Evolutionary conservation across 2,888 invertebrate genomes (phyloP).

Genomic region (Terebella lapidaria): DNA sequence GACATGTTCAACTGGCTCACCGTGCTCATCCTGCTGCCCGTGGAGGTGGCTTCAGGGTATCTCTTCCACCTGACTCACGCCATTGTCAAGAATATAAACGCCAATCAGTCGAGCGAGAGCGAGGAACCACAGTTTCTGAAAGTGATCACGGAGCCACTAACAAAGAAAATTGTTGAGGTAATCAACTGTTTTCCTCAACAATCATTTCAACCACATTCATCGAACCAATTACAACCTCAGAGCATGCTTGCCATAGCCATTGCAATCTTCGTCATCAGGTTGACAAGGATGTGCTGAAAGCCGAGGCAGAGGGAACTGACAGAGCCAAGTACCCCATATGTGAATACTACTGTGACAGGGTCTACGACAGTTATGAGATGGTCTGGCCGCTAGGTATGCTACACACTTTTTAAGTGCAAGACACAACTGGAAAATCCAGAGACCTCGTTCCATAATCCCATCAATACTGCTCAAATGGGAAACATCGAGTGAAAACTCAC

Average conservation of each 20-base stretch:
- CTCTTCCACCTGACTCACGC: not conserved
- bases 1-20: too few species aligned
- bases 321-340: conserved; percentile 18
- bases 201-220: too few species aligned
- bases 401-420: too few species aligned
- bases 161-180: conserved; percentile 49
- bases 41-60: not conserved
- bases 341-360: conserved; percentile 13
- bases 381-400: not conserved
- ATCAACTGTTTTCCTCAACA: too few species aligned
- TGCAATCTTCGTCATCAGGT: too few species aligned
- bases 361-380: not conserved
- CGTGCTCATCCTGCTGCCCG: too few species aligned
- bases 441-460: too few species aligned
- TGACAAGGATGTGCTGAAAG: conserved; percentile 33
- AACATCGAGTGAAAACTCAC: too few species aligned
- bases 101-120: not conserved
- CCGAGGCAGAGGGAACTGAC: conserved; percentile 27
- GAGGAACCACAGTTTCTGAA: conserved; percentile 40
- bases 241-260: too few species aligned
- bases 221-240: too few species aligned
- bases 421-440: too few species aligned
- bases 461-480: too few species aligned
- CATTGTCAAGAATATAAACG: not conserved
- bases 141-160: conserved; percentile 55